Evolutionary conservation across 2,113 vertebrate species (phyloP).

Genomic region (Xiphophorus hellerii): DNA sequence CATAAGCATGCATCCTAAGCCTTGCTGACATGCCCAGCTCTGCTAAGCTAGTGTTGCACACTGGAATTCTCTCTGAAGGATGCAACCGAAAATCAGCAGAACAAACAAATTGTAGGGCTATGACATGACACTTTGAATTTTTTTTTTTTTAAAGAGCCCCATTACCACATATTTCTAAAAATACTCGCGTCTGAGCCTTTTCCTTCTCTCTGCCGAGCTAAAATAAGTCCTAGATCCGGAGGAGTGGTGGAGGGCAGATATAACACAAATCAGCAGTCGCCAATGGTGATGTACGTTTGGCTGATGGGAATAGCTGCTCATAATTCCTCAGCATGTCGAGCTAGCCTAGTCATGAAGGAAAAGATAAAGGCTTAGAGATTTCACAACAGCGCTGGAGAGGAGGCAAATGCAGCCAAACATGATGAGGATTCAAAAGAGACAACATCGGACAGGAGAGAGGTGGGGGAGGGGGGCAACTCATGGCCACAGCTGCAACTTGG

Average conservation of each 20-base stretch:
- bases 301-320: conserved; percentile 50
- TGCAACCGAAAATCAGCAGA: conserved; percentile 36
- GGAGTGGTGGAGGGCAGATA: conserved; percentile 54
- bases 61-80: conserved; percentile 39
- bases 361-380: conserved; percentile 39
- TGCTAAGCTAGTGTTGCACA: conserved; percentile 36
- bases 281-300: conserved; percentile 47
- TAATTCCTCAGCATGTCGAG: conserved; percentile 43
- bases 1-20: conserved; percentile 58
- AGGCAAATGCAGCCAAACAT: conserved; percentile 57
- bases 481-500: conserved; percentile 68
- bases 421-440: conserved; percentile 44
- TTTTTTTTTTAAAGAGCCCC: conserved; percentile 32
- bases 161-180: conserved; percentile 62
- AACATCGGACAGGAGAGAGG: too few relatives aligned
- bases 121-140: conserved; percentile 62
- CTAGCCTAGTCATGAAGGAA: conserved; percentile 53
- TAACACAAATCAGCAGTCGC: conserved; percentile 58
- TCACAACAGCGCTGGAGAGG: conserved; percentile 42
- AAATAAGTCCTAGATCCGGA: conserved; percentile 53
- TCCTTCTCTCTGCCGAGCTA: conserved; percentile 59
- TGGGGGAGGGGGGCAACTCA: conserved; percentile 13
- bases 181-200: conserved; percentile 52
- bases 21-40: conserved; percentile 55
- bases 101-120: conserved; percentile 33